A percentile compares a stretch with the other conserved stretches of the same genome.
Evolutionary conservation across 2,797 vertebrate species (phyloP).

Genomic region (Poeciliopsis paucimaculata): DNA sequence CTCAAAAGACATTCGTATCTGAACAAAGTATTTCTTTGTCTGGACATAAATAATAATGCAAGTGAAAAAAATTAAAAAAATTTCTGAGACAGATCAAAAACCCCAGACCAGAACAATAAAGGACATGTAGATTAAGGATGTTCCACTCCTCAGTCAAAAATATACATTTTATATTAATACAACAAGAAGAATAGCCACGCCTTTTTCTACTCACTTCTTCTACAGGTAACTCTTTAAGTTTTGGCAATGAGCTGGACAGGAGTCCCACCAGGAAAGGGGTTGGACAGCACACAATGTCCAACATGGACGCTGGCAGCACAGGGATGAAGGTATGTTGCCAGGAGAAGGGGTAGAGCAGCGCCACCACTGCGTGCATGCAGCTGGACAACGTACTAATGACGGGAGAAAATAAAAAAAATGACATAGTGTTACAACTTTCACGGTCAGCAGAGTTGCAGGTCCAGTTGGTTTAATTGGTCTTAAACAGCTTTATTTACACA

Average conservation of each 20-base stretch:
- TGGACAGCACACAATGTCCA: slow-evolving; percentile 98
- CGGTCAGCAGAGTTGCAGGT: background rate
- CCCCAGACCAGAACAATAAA: background rate
- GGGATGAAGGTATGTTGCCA: slow-evolving; percentile 99
- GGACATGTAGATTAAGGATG: background rate
- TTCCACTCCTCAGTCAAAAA: slow-evolving; percentile 3
- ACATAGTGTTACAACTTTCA: background rate
- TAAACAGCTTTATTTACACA: background rate
- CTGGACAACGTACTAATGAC: slow-evolving; percentile 91
- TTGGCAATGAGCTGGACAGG: slow-evolving; percentile 95
- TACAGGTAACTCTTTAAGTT: slow-evolving; percentile 95
- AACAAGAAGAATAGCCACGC: background rate
- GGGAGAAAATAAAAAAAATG: slow-evolving; percentile 27
- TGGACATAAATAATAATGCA: background rate
- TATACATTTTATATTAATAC: background rate
- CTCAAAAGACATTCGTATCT: background rate
- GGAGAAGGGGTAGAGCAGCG: slow-evolving; percentile 98
- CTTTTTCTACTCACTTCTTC: slow-evolving; percentile 87
- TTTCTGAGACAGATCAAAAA: slow-evolving; percentile 5
- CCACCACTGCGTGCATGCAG: slow-evolving; percentile 95
- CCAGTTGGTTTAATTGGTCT: background rate
- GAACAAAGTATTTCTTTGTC: background rate
- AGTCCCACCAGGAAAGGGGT: slow-evolving; percentile 97
- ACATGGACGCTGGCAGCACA: slow-evolving; percentile 95
- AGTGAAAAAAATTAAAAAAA: slow-evolving; percentile 14